Evolutionary conservation across 2,888 invertebrate genomes (phyloP), one percentile per base, ranked within the genome.

Genomic region (Xylophagus ater): DNA sequence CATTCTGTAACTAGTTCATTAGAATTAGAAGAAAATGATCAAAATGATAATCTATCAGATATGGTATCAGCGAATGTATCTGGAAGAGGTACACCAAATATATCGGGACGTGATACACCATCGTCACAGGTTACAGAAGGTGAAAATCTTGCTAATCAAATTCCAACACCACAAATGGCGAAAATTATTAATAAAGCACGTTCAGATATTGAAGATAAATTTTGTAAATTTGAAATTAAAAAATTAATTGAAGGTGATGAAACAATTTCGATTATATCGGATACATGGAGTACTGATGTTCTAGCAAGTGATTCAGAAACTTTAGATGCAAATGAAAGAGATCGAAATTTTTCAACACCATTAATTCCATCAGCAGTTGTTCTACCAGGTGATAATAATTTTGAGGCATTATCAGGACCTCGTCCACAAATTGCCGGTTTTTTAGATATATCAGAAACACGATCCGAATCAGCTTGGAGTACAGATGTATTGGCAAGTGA

Each of bases 201-300:
- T 3, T 92, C 90, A 41, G 96, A 97, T 54, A 90, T 97, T 42
- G 94, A 96, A 53, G 97, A 97, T 53, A 92, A 94, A 60, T 97
- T 97, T 70, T 94, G 96, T 61, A 94, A 96, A 67, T 97, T 97
- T 63, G 94, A 94, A 60, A 88, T 97, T 23, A 90, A 86, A 63
- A 79, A 80, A 56, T 60, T 80, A 38, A 59, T 75, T 49, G 76
- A 76, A 65, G 87, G 86, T 2, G 96, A 96, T 62, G 97, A 97
- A 66, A 93, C 93, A 1, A 83, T 93, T 51, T 96, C 94, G 24
- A 81, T 96, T 55, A 93, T 97, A 51, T 93, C 93, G 32, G 97
- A 98, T 62, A 94, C 94, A 1, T 97, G 97, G 97, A 93, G 93
- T 50, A 97, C 97, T 1, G 97, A 97, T 65, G 97, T 97, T 32